Conservation (phyloP, 92 coral and sea anemone genomes). For the Hydrozoanthus gracilis region DNA sequence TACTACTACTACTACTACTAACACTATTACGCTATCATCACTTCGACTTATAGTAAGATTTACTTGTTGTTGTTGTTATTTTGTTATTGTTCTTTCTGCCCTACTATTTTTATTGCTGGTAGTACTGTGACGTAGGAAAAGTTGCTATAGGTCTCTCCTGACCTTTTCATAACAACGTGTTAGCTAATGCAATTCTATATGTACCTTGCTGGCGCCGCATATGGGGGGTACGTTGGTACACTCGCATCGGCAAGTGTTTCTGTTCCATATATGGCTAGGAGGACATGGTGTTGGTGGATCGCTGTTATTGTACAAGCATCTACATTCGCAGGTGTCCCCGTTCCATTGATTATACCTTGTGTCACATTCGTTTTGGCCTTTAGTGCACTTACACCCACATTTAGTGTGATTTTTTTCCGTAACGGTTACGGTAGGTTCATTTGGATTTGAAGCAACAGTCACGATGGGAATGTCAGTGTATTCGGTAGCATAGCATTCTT, state of each 20-base stretch:
- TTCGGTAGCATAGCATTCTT: slow-evolving; percentile 12
- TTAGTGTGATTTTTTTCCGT: slow-evolving; percentile 44
- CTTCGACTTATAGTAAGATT: background rate
- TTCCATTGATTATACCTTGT: slow-evolving; percentile 29
- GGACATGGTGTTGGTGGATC: slow-evolving; percentile 47
- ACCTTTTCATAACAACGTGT: no score
- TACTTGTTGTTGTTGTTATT: background rate
- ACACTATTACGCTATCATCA: background rate
- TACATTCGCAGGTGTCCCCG: slow-evolving; percentile 21
- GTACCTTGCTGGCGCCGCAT: slow-evolving; percentile 12
- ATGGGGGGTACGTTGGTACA: slow-evolving; percentile 16
- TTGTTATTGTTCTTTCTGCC: background rate
- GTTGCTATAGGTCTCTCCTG: background rate
- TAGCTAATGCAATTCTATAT: background rate
- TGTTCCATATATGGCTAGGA: slow-evolving; percentile 36
- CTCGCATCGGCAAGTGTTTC: slow-evolving; percentile 26
- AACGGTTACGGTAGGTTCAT: background rate
- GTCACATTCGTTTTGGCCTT: slow-evolving; percentile 24
- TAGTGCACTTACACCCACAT: slow-evolving; percentile 31
- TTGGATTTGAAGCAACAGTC: background rate
- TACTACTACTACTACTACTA: slow-evolving; percentile 9
- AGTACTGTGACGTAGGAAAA: background rate
- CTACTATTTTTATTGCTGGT: background rate
- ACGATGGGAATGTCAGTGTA: slow-evolving; percentile 6
- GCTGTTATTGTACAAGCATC: slow-evolving; percentile 25